Base-by-base conservation (phyloP, 1,140 invertebrate genomes). In the Pararge aegeria region DNA sequence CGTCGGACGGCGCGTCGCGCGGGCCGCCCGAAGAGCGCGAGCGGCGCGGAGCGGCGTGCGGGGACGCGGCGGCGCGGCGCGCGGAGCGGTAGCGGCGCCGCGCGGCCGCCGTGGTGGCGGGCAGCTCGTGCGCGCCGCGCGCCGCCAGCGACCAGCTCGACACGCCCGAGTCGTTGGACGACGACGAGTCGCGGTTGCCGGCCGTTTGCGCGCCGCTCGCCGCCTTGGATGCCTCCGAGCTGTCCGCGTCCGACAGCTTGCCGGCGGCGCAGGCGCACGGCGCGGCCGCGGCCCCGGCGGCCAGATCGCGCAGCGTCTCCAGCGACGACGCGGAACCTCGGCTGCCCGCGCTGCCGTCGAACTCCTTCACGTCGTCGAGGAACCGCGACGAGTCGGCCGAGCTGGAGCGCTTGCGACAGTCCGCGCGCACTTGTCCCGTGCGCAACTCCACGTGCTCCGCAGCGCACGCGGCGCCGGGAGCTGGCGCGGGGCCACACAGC, bases 101-200 rank as follows among this genome's bases (percentile, higher is more conserved):
- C 9, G 59, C 49, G 10, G 59, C 59, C 24, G 59, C 59, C 20
- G 52, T 55, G 7, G 59, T 61, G 19, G 59, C 66, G 0, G 94
- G 93, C 29, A 93, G 83, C 73, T 95, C 94, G 66, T 94, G 93
- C 1, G 52, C 59, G 6, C 42, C 59, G 7, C 52, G 42, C 2
- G 59, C 51, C 16, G 52, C 59, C 13, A 94, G 72, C 1, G 93
- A 94, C 20, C 93, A 93, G 0, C 92, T 93, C 0, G 94, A 95
- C 0, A 96, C 95, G 1, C 95, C 95, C 0, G 95, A 96, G 83
- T 96, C 95, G 70, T 95, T 96, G 30, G 94, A 95, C 72, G 94
- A 95, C 6, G 95, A 95, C 0, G 95, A 96, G 69, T 95, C 95
- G 13, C 95, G 87, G 72, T 96, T 96, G n/a, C 91, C 91, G 18